These are phyloP conservation scores for Delichon dasypus DNA, from an alignment of 2,797 vertebrate genomes.

Conservation along the genomic window DNA sequence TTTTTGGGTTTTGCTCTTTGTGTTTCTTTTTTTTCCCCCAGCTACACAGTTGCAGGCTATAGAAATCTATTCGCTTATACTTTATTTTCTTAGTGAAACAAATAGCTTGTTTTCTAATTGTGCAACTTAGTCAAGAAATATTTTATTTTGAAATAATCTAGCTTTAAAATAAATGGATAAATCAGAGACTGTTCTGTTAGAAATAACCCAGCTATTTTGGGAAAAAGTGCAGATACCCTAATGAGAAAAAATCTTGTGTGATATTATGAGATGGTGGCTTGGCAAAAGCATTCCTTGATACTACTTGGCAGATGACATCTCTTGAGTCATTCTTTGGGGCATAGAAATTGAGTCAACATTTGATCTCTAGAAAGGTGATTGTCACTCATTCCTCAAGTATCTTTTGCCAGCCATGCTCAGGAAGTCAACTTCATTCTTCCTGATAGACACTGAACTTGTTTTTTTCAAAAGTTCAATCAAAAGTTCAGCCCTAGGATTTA, in stretches of 20 bases:
- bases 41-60: not conserved
- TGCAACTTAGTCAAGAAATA: not conserved
- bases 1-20: too few relatives aligned
- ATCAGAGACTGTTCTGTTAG: not conserved
- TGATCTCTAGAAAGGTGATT: not conserved
- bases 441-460: not conserved
- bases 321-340: not conserved
- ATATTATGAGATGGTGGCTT: not conserved
- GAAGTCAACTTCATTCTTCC: not conserved
- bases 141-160: not conserved
- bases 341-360: not conserved
- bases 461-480: not conserved
- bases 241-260: not conserved
- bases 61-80: not conserved
- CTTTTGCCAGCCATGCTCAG: not conserved
- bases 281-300: conserved; percentile 6
- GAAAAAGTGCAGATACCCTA: not conserved
- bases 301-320: not conserved
- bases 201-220: not conserved
- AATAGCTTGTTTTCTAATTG: not conserved
- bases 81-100: not conserved
- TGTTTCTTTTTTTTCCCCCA: not conserved
- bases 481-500: not conserved
- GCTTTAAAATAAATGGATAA: not conserved
- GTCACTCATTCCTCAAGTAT: not conserved